Percentiles rank a stretch among this genome's conserved stretches.
phyloP scores from a whole-genome alignment of 2,888 invertebrate species.

The Sesia bembeciformis region DNA sequence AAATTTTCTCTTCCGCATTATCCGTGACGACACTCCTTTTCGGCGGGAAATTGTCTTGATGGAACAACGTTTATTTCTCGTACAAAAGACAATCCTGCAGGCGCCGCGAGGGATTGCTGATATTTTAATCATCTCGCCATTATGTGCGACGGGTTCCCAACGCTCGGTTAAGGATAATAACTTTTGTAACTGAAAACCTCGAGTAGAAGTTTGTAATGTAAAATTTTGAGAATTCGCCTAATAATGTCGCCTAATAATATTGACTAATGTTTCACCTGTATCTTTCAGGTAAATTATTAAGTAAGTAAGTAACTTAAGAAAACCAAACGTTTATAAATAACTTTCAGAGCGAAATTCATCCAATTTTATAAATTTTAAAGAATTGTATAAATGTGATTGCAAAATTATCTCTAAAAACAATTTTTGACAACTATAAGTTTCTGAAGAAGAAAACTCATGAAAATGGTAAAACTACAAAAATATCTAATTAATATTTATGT shows the following conservation, averaged over 20 bases:
- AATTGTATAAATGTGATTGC: too few species aligned
- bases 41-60: slow-evolving; percentile 31
- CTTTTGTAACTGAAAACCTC: slow-evolving; percentile 20
- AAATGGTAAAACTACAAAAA: too few species aligned
- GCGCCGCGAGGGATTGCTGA: slow-evolving; percentile 24
- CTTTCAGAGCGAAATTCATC: too few species aligned
- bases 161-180: slow-evolving; percentile 22
- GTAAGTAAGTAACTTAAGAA: too few species aligned
- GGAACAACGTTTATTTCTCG: slow-evolving; percentile 28
- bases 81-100: slow-evolving; percentile 25
- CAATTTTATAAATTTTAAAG: too few species aligned
- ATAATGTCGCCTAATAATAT: too few species aligned
- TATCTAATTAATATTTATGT: too few species aligned
- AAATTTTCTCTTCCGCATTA: slow-evolving; percentile 25
- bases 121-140: slow-evolving; percentile 41
- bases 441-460: too few species aligned
- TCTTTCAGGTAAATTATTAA: too few species aligned
- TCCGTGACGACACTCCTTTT: slow-evolving; percentile 24
- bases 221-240: neutral
- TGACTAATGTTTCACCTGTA: neutral
- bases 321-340: too few species aligned
- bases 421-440: too few species aligned
- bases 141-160: slow-evolving; percentile 19
- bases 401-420: too few species aligned
- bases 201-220: slow-evolving; percentile 8